A percentile compares a stretch with the other conserved stretches of the same genome.
These are phyloP conservation scores for Chloromyia formosa DNA, from an alignment of 2,888 invertebrate genomes.

Conservation along the genomic window DNA sequence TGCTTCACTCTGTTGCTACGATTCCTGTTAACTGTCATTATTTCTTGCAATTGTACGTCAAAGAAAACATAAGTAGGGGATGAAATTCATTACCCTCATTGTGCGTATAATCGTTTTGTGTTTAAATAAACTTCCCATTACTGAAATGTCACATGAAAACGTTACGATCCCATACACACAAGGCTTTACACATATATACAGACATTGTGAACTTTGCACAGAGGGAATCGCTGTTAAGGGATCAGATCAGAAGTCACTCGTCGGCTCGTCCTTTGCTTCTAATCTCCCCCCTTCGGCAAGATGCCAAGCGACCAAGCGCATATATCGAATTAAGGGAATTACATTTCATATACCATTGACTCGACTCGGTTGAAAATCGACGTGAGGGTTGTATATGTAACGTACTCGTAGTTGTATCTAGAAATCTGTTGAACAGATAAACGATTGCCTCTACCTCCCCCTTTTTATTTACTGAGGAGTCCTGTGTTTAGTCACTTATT, in stretches of 20 bases:
- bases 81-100: constrained; percentile 56
- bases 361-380: constrained; percentile 11
- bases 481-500: constrained; percentile 60
- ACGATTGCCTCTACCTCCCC: constrained; percentile 44
- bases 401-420: constrained; percentile 29
- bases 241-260: neutral
- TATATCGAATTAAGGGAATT: constrained; percentile 46
- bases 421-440: constrained; percentile 50
- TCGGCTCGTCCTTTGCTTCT: constrained; percentile 5
- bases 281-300: neutral
- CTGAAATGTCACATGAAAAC: constrained; percentile 32
- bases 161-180: neutral
- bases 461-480: constrained; percentile 51
- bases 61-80: constrained; percentile 51
- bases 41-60: constrained; percentile 41
- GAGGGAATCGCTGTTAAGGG: neutral
- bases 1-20: neutral
- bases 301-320: neutral
- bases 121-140: constrained; percentile 53
- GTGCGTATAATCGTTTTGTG: constrained; percentile 56
- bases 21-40: constrained; percentile 36
- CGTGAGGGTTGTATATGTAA: constrained; percentile 26
- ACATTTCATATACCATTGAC: constrained; percentile 43
- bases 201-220: too few relatives aligned
- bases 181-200: neutral